phyloP scores from a whole-genome alignment of 2,113 vertebrate genomes.

The Dascyllus trimaculatus region DNA sequence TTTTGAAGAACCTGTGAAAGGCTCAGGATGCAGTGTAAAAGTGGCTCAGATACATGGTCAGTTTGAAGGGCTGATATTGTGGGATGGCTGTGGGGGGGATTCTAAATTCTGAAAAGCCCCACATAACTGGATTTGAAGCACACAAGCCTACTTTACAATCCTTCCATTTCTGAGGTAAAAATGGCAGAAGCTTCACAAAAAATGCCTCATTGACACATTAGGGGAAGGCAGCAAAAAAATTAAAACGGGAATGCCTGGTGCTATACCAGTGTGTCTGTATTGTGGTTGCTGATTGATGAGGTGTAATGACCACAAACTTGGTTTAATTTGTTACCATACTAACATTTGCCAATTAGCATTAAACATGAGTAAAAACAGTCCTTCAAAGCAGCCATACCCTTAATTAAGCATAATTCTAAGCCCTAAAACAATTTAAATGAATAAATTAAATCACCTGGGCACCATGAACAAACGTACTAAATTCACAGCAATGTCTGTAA shows the following conservation, averaged over 20 bases:
- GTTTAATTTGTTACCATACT: too few relatives aligned
- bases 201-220: background rate
- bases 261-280: too few relatives aligned
- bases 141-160: conserved; percentile 6
- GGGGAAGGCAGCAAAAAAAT: background rate
- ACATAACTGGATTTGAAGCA: conserved; percentile 22
- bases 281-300: too few relatives aligned
- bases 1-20: conserved; percentile 30
- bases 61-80: conserved; percentile 3
- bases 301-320: too few relatives aligned
- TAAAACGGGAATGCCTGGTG: too few relatives aligned
- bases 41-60: background rate
- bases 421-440: too few relatives aligned
- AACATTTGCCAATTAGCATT: too few relatives aligned
- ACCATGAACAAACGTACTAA: background rate
- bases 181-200: background rate
- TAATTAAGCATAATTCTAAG: too few relatives aligned
- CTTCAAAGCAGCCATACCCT: too few relatives aligned
- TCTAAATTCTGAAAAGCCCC: conserved; percentile 5
- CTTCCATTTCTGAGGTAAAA: background rate
- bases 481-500: too few relatives aligned
- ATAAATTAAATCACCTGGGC: background rate
- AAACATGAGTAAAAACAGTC: too few relatives aligned
- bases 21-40: background rate
- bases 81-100: background rate